A percentile compares a stretch with the other conserved stretches of the same genome.
Evolutionary conservation across 1,140 invertebrate species (phyloP).

Genomic region (Calephelis nemesis): DNA sequence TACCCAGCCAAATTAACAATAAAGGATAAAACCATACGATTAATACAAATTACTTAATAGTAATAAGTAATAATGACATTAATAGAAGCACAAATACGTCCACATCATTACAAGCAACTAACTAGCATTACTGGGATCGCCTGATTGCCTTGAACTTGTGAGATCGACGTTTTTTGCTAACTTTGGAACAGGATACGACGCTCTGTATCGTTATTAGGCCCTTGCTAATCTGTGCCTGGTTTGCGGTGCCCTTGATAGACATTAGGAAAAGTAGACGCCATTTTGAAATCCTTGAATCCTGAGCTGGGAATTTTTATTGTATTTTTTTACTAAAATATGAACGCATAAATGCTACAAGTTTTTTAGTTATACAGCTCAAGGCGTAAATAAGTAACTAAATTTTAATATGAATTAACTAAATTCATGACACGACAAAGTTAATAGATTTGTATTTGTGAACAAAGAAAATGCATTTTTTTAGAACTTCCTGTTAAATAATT

Average conservation of each 20-base stretch:
- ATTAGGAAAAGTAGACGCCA: slow-evolving; percentile 48
- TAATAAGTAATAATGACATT: background rate
- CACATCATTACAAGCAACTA: slow-evolving; percentile 26
- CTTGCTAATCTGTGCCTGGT: slow-evolving; percentile 39
- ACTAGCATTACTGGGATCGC: slow-evolving; percentile 56
- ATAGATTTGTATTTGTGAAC: no score
- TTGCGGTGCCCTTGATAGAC: slow-evolving; percentile 62
- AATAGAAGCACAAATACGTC: slow-evolving; percentile 13
- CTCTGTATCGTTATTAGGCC: slow-evolving; percentile 48
- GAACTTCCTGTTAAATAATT: no score
- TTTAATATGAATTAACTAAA: no score
- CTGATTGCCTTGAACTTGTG: slow-evolving; percentile 70
- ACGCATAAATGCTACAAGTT: background rate
- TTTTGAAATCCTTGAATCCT: slow-evolving; percentile 26
- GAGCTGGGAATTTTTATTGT: background rate
- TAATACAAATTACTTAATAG: no score
- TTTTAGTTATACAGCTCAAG: no score
- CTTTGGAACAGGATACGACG: slow-evolving; percentile 66
- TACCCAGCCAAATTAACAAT: no score
- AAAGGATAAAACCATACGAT: no score
- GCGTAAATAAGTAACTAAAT: no score
- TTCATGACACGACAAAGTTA: no score
- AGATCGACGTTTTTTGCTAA: slow-evolving; percentile 71
- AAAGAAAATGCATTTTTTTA: no score
- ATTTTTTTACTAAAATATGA: background rate